Conservation (phyloP, 2,797 vertebrate species). For the Denticeps clupeoides region DNA sequence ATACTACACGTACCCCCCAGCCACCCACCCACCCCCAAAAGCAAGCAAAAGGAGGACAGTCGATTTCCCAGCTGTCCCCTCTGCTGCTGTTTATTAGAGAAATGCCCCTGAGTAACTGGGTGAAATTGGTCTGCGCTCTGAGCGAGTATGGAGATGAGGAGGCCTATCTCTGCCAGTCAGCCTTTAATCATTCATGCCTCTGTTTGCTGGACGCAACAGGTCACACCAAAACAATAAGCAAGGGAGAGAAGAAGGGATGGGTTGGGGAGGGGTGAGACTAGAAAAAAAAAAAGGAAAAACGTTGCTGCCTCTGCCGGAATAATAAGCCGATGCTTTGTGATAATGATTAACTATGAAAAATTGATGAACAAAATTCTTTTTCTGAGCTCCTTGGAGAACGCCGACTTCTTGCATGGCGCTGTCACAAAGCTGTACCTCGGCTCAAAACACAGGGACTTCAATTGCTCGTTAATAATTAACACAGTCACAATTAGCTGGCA, state of each 20-base stretch:
- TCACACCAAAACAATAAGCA: slow-evolving; percentile 31
- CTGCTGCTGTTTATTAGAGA: too few species aligned
- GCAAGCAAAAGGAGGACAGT: too few species aligned
- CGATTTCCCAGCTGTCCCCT: too few species aligned
- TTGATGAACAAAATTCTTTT: slow-evolving; percentile 51
- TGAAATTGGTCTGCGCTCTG: too few species aligned
- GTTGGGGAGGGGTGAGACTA: neutral
- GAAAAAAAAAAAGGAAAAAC: slow-evolving; percentile 11
- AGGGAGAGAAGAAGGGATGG: slow-evolving; percentile 8
- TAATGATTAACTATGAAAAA: slow-evolving; percentile 65
- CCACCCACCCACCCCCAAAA: too few species aligned
- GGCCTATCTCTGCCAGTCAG: slow-evolving; percentile 28
- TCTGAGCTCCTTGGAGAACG: slow-evolving; percentile 32
- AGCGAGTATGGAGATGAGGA: too few species aligned
- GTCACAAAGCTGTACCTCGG: slow-evolving; percentile 37
- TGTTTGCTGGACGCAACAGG: slow-evolving; percentile 25
- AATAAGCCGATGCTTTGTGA: slow-evolving; percentile 47
- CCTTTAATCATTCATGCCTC: slow-evolving; percentile 41
- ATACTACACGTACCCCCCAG: too few species aligned
- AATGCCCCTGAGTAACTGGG: too few species aligned
- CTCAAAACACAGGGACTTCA: slow-evolving; percentile 39
- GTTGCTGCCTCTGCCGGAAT: slow-evolving; percentile 36
- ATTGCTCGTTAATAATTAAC: slow-evolving; percentile 56
- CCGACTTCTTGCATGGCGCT: neutral
- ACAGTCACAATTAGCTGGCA: slow-evolving; percentile 51